Evolutionary conservation across 2,888 invertebrate genomes (phyloP).

Genomic region (Platycheirus albimanus): DNA sequence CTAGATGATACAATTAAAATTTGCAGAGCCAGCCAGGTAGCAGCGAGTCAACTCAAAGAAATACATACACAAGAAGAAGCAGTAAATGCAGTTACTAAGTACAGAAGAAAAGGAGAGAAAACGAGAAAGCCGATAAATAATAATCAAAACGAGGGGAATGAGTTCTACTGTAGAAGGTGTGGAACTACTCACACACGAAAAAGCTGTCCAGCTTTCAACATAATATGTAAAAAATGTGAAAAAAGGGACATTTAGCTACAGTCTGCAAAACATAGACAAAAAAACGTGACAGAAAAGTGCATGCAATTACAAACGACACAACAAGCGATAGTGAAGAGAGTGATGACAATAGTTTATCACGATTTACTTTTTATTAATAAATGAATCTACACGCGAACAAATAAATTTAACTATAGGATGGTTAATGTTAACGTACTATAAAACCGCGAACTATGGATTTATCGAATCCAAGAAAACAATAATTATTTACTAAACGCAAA

Average conservation of each 20-base stretch:
- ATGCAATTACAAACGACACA: conserved; percentile 41
- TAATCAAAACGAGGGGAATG: neutral
- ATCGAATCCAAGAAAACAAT: too few relatives aligned
- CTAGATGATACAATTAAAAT: conserved; percentile 62
- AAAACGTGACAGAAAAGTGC: conserved; percentile 36
- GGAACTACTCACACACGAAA: conserved; percentile 50
- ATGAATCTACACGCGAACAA: too few relatives aligned
- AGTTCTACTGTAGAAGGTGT: conserved; percentile 50
- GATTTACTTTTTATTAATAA: too few relatives aligned
- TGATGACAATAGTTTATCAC: conserved; percentile 60
- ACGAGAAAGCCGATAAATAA: conserved; percentile 38
- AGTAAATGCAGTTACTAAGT: conserved; percentile 28
- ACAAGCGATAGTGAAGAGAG: conserved; percentile 29
- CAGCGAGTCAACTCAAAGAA: conserved; percentile 52
- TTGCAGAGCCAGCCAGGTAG: conserved; percentile 62
- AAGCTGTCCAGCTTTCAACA: conserved; percentile 56
- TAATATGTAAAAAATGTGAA: conserved; percentile 57
- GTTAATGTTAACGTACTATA: too few relatives aligned
- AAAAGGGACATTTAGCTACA: conserved; percentile 43
- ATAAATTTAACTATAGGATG: too few relatives aligned
- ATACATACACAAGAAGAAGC: conserved; percentile 32
- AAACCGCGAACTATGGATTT: too few relatives aligned
- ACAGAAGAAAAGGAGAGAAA: conserved; percentile 7
- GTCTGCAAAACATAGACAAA: conserved; percentile 39
- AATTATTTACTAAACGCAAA: too few relatives aligned